Evolutionary conservation across 2,888 invertebrate species (phyloP), one percentile per base, ranked within the genome.

Genomic region (Pristionchus exspectatus): DNA sequence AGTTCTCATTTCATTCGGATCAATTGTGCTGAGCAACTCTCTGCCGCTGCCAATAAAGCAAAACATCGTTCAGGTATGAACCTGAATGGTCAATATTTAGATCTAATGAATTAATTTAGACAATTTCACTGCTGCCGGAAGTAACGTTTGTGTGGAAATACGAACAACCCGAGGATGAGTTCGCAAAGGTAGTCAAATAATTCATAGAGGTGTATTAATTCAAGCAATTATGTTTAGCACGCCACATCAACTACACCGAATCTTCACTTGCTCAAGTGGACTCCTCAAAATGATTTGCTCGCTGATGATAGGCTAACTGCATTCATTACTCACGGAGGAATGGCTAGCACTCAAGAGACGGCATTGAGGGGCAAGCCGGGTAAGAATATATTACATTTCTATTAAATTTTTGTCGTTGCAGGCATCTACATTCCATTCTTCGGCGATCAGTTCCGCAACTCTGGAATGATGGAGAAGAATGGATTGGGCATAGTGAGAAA

Each of bases 301-400:
- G 74, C 74, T 33, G 33, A 74, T 38, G 38, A 74, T 7, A 74
- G 38, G 14, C 33, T 74, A 7, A 38, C 74, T 1, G 38, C 38
- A 21, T 74, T 74, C 74, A 74, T 74, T 38, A 74, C 74, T 38
- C 74, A 74, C 33, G 74, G 74, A 38, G 74, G 74, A 74, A 74
- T 69, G 69, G 69, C 27, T 10, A 27, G 27, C 69, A 69, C 69
- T 27, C 69, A 69, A 24, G 69, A 69, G 21, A 18, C 21, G 74
- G 18, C 33, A 18, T 18, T 30, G 33, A 74, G 74, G 5, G 74
- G 74, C 18, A 38, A 38, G 21, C 74, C 74, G 63, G 63, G 63
- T 24, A 3, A 66, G 63, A 21, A 9, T 21, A n/a, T 24, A 2
- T 9, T 24, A 66, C 2, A 66, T 9, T 24, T 24, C 9, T 66